phyloP scores from a whole-genome alignment of 2,797 vertebrate genomes.

The Sebastes glaucus region DNA sequence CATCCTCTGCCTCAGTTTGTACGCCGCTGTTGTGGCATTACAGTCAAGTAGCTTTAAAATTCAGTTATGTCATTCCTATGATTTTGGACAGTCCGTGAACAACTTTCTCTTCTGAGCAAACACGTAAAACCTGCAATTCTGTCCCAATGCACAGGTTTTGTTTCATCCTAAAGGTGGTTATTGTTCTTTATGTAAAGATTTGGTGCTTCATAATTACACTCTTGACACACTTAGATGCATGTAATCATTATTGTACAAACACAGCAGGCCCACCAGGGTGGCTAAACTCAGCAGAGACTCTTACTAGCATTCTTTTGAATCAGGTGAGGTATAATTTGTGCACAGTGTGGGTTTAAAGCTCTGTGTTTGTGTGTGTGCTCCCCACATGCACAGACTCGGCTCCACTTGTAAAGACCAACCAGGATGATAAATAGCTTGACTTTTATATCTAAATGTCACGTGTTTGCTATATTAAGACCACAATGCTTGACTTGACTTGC shows the following conservation, averaged over 20 bases:
- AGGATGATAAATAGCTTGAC: conserved; percentile 69
- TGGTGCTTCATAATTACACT: conserved; percentile 21
- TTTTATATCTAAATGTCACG: conserved; percentile 76
- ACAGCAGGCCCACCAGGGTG: conserved; percentile 27
- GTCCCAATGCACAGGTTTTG: not conserved
- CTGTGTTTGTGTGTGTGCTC: conserved; percentile 4
- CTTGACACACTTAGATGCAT: conserved; percentile 4
- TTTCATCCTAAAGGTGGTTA: conserved; percentile 19
- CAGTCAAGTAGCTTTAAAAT: conserved; percentile 45
- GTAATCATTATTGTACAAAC: conserved; percentile 18
- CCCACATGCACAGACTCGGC: conserved; percentile 2
- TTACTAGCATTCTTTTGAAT: conserved; percentile 37
- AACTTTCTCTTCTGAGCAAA: conserved; percentile 23
- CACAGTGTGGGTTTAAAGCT: not conserved
- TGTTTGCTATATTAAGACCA: conserved; percentile 67
- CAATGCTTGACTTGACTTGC: conserved; percentile 54
- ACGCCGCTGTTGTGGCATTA: conserved; percentile 41
- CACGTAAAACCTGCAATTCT: conserved; percentile 15
- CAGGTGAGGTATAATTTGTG: conserved; percentile 44
- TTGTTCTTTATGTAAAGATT: conserved; percentile 41
- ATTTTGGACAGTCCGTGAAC: conserved; percentile 6
- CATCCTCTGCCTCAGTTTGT: conserved; percentile 52
- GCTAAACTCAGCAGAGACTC: not conserved
- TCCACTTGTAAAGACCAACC: conserved; percentile 55
- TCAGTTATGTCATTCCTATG: conserved; percentile 5